Evolutionary conservation across 2,888 invertebrate genomes (phyloP), one percentile per base, ranked within the genome.

Genomic region (Eilema depressum): DNA sequence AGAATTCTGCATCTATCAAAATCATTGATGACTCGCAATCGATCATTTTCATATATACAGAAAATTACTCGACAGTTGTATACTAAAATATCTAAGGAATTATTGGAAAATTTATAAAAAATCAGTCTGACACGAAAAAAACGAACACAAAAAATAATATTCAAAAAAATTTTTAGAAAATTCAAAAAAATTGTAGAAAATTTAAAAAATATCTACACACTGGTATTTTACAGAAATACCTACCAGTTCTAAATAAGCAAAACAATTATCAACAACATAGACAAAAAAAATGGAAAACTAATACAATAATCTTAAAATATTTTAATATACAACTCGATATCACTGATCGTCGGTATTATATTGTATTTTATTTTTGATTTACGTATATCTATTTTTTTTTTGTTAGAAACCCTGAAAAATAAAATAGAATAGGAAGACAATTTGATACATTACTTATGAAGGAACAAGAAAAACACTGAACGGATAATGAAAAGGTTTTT

Each of bases 391-490:
- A 65, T 77, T 60, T 63, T 41, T 63, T 60, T 75, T 63, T 60
- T 75, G 78, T 82, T 80, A 82, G 71, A 73, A 70, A 28, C 63
- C 71, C 56, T 59, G 63, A 75, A 75, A 73, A 80, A 72, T 70
- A 78, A 67, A 62, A 75, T 69, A 47, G 65, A 77, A 71, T 59
- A 75, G 68, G 71, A 74, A 73, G 63, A 68, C 65, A 74, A 69
- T 77, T 76, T 77, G 77, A 71, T 75, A 78, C 77, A 77, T 77
- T 69, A 82, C 64, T 66, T 67, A 72, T 75, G 74, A 81, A 86
- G 84, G 83, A 87, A 88, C 80, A 85, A 85, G 81, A 86, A 79
- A 85, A 86, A 86, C 86, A 85, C 85, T 81, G 81, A 82, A 77
- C 75, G 82, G 81, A 89, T 83, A 83, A 66, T 77, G 84, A 85